These are phyloP conservation scores for Drosophila fungiperda DNA, from an alignment of 2,888 invertebrate species.

Conservation along the genomic window DNA sequence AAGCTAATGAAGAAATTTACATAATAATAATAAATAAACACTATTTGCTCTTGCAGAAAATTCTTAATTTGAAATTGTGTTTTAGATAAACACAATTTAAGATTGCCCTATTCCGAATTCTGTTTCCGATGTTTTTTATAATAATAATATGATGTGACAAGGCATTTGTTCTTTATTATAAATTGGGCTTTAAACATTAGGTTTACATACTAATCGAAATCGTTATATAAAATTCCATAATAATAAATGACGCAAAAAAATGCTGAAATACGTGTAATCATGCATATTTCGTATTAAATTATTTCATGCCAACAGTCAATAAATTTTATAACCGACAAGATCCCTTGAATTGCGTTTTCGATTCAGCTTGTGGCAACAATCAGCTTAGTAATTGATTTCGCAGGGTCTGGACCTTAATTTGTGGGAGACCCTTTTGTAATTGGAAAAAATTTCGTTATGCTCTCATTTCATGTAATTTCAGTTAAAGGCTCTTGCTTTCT, in stretches of 20 bases:
- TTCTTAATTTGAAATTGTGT: background rate
- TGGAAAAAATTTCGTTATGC: background rate
- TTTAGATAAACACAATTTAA: background rate
- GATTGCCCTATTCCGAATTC: background rate
- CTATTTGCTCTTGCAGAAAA: background rate
- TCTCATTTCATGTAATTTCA: background rate
- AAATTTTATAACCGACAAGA: background rate
- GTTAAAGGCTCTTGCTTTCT: background rate
- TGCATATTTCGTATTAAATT: slow-evolving; percentile 8
- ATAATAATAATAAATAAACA: slow-evolving; percentile 14
- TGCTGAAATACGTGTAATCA: slow-evolving; percentile 19
- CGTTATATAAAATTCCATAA: background rate
- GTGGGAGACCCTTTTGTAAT: slow-evolving; percentile 12
- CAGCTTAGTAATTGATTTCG: slow-evolving; percentile 1
- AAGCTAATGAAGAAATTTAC: slow-evolving; percentile 44
- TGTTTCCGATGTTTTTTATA: background rate
- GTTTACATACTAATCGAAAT: background rate
- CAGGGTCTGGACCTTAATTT: background rate
- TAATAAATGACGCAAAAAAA: background rate
- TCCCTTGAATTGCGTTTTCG: background rate
- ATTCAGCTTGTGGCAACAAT: background rate
- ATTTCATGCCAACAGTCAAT: slow-evolving; percentile 6
- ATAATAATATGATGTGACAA: background rate
- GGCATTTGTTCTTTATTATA: background rate
- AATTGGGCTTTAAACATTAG: background rate